A percentile compares a stretch with the other conserved stretches of the same genome.
Conservation (phyloP, 2,797 vertebrate species). For the Nyctalus aviator region DNA sequence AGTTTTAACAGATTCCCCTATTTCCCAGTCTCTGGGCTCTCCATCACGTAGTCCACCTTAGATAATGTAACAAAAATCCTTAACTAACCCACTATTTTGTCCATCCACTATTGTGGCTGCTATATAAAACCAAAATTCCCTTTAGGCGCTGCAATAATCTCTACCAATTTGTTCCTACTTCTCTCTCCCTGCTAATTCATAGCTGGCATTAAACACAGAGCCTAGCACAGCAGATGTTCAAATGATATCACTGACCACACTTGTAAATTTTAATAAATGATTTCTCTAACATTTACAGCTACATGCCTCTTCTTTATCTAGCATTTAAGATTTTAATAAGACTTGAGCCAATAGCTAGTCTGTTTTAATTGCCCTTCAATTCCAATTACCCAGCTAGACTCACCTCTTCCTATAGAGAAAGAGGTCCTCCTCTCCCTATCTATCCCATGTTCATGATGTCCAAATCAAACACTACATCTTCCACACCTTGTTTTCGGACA, state of each 20-base stretch:
- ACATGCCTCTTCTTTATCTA: not conserved
- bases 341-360: not conserved
- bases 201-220: not conserved
- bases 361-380: not conserved
- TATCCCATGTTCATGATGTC: rapidly evolving
- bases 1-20: not conserved
- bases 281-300: not conserved
- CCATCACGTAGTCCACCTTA: not conserved
- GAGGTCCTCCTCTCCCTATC: not conserved
- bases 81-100: not conserved
- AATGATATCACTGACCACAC: not conserved
- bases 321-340: not conserved
- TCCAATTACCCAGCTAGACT: not conserved
- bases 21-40: not conserved
- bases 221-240: not conserved
- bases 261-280: not conserved
- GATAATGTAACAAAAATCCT: not conserved
- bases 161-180: not conserved
- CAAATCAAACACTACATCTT: not conserved
- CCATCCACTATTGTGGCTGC: not conserved
- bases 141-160: not conserved
- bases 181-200: not conserved
- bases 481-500: not conserved
- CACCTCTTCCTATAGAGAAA: not conserved
- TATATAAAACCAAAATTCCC: not conserved